Conservation (phyloP, 2,797 vertebrate species). For the Sorex maritimensis region DNA sequence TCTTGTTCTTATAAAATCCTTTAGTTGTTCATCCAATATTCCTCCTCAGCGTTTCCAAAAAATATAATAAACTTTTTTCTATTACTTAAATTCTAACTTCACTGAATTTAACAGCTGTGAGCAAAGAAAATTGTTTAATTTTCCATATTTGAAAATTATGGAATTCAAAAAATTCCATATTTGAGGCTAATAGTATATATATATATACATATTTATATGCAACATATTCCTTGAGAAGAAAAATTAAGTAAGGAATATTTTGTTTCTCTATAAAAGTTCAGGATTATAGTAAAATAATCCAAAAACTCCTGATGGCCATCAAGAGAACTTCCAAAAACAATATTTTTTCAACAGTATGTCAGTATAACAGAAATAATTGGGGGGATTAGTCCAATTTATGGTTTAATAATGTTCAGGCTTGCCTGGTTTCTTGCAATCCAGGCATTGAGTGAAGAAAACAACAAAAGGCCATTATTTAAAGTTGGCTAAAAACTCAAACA, state of each 20-base stretch:
- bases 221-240: background rate
- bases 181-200: background rate
- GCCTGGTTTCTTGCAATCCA: slow-evolving; percentile 23
- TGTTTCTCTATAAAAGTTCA: background rate
- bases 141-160: too few relatives aligned
- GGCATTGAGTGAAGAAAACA: background rate
- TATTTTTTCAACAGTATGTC: background rate
- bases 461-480: slow-evolving; percentile 26
- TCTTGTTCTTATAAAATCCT: background rate
- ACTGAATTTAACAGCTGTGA: background rate
- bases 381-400: background rate
- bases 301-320: background rate
- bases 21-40: background rate
- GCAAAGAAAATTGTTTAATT: background rate
- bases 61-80: background rate
- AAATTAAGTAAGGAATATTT: slow-evolving; percentile 8
- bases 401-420: background rate
- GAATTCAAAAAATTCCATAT: too few relatives aligned
- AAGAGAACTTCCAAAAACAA: background rate
- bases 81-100: background rate
- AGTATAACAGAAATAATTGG: background rate
- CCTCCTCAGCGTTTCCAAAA: background rate
- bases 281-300: background rate
- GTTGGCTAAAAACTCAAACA: background rate
- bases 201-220: too few relatives aligned